A percentile compares a stretch with the other conserved stretches of the same genome.
Conservation (phyloP, 2,888 invertebrate species). For the Craniophora ligustri region DNA sequence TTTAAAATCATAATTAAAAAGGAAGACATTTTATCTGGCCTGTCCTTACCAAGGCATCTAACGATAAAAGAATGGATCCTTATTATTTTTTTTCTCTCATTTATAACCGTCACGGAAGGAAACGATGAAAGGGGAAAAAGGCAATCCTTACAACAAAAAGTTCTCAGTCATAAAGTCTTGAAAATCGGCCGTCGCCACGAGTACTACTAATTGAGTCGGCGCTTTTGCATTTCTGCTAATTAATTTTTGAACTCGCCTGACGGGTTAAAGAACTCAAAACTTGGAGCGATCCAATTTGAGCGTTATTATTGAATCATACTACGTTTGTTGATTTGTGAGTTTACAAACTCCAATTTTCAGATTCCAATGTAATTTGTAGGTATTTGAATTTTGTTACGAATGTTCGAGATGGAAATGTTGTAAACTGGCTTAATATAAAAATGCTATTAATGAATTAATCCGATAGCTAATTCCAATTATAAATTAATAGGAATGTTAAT, state of each 20-base stretch:
- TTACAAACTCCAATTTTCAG: constrained; percentile 40
- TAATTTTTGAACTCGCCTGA: constrained; percentile 72
- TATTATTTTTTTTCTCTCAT: constrained; percentile 33
- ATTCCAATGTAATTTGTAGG: constrained; percentile 29
- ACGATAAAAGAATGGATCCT: constrained; percentile 26
- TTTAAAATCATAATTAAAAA: constrained; percentile 4
- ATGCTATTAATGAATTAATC: too few relatives aligned
- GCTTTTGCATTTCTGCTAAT: constrained; percentile 71
- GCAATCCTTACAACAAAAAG: constrained; percentile 48
- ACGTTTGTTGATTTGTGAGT: constrained; percentile 53
- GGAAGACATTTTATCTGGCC: constrained; percentile 1
- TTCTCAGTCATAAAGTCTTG: constrained; percentile 53
- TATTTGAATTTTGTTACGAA: constrained; percentile 36
- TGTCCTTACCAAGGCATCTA: constrained; percentile 19
- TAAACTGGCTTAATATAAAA: constrained; percentile 10
- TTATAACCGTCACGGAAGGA: constrained; percentile 41
- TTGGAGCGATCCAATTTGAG: constrained; percentile 60
- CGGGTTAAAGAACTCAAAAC: constrained; percentile 59
- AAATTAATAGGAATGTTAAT: too few relatives aligned
- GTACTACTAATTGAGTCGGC: constrained; percentile 64
- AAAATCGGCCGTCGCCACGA: constrained; percentile 55
- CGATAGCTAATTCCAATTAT: not conserved
- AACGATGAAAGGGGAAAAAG: constrained; percentile 42
- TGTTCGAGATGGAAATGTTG: constrained; percentile 25
- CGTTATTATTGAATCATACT: constrained; percentile 70